Conservation (phyloP, 2,797 vertebrate species). For the Brotogeris chrysoptera region DNA sequence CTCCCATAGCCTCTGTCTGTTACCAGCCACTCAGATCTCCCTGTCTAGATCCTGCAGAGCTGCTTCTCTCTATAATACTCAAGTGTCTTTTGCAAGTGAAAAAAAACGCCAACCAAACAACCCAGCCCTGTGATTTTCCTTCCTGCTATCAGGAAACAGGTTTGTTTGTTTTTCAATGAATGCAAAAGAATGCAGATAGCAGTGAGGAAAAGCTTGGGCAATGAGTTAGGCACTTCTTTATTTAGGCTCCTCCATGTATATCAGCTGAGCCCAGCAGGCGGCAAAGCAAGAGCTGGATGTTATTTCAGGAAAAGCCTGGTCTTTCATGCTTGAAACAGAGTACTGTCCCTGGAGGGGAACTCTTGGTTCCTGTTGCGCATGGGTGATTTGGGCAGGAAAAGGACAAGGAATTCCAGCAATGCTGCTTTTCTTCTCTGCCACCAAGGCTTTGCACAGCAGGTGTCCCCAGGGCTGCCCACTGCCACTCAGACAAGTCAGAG, state of each 20-base stretch:
- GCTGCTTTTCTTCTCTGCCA: conserved; percentile 4
- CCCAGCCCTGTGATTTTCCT: conserved; percentile 38
- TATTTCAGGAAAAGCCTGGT: conserved; percentile 52
- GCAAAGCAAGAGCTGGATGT: conserved; percentile 45
- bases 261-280: conserved; percentile 40
- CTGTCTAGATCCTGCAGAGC: neutral
- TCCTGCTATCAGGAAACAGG: conserved; percentile 51
- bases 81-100: conserved; percentile 1
- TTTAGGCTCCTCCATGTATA: conserved; percentile 33
- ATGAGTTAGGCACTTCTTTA: conserved; percentile 42
- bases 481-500: neutral
- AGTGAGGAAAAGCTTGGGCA: conserved; percentile 37
- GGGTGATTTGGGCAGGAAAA: neutral
- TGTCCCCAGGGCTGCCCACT: neutral
- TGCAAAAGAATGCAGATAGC: conserved; percentile 52
- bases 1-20: neutral
- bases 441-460: neutral
- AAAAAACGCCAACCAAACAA: neutral
- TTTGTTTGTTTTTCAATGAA: conserved; percentile 66
- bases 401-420: conserved; percentile 41
- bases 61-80: neutral
- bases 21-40: neutral
- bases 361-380: neutral
- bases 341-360: neutral
- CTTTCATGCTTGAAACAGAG: conserved; percentile 31